Base-by-base conservation (phyloP, 2,888 invertebrate genomes). In the Dermolepida albohirtum region DNA sequence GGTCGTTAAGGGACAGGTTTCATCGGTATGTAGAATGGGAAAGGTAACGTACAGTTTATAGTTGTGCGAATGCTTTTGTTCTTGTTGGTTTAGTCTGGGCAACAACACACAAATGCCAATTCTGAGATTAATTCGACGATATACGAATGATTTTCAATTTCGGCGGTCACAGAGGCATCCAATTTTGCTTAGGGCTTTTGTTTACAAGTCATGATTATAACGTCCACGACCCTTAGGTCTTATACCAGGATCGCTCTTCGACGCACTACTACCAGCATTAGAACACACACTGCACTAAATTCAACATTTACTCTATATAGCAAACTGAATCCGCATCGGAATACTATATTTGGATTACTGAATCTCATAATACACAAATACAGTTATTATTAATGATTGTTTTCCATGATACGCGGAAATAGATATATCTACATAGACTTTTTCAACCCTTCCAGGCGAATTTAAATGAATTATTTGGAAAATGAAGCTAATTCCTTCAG, bases 191-290 rank as follows among this genome's bases (percentile, higher is more conserved):
- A 34, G 67, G 68, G 68, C 70, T 69, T 70, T 66, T 71, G 71
- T 71, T 71, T 71, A 71, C 71, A 70, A 71, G 66, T 71, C 71
- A 66, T 70, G 71, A 71, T 71, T 71, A 68, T 71, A 70, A 68
- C 66, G 64, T 51, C 41, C 29, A 51, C 29, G 64, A 62, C 62
- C 64, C 64, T 52, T 64, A 64, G 52, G 64, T 64, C 64, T 64
- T 64, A 52, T 34, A 34, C 64, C 39, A 22, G 52, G 51, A 64
- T 70, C 34, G 6, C 34, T 68, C 66, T 64, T 57, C 57, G 64
- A 54, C 65, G 67, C 49, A 57, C 62, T 39, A 70, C 51, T 34
- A 34, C 39, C 6, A 16, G 43, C 16, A 14, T 11, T 39, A 17
- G 14, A 39, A 43, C 14, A 16, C 16, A 8, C 57, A 39, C 22